A percentile compares a stretch with the other conserved stretches of the same genome.
Conservation (phyloP, 2,113 vertebrate genomes). For the Lasiurus borealis region DNA sequence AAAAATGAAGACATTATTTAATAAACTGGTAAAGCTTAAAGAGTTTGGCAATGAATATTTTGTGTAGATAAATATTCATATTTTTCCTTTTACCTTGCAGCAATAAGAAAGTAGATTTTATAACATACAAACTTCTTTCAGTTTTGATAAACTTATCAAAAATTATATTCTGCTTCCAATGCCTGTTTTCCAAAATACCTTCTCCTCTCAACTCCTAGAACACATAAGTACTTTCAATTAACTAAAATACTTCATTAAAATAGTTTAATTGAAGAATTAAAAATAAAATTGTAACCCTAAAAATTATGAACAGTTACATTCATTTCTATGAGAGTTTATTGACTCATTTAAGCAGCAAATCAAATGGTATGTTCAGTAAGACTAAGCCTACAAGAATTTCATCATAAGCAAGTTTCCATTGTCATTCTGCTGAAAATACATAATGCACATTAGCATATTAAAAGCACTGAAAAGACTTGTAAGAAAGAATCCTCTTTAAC, state of each 20-base stretch:
- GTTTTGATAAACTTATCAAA: slow-evolving; percentile 14
- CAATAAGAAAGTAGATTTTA: not conserved
- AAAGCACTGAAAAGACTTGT: not conserved
- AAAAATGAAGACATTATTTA: not conserved
- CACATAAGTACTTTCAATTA: not conserved
- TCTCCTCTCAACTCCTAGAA: not conserved
- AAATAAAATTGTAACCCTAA: not conserved
- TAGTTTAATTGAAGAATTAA: not conserved
- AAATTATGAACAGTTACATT: not conserved
- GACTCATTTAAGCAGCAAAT: not conserved
- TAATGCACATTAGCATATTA: not conserved
- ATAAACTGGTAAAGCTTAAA: not conserved
- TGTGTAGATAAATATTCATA: not conserved
- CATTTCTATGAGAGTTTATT: not conserved
- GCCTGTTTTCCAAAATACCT: not conserved
- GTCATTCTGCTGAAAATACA: not conserved
- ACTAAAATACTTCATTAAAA: slow-evolving; percentile 8
- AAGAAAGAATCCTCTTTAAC: not conserved
- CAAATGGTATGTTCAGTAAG: not conserved
- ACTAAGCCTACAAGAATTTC: not conserved
- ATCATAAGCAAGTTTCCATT: not conserved
- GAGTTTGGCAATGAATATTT: not conserved
- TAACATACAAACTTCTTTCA: not conserved
- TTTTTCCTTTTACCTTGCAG: not conserved
- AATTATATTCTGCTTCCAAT: not conserved